Evolutionary conservation across 1,140 invertebrate genomes (phyloP), one percentile per base, ranked within the genome.

Genomic region (Cydia strobilella): DNA sequence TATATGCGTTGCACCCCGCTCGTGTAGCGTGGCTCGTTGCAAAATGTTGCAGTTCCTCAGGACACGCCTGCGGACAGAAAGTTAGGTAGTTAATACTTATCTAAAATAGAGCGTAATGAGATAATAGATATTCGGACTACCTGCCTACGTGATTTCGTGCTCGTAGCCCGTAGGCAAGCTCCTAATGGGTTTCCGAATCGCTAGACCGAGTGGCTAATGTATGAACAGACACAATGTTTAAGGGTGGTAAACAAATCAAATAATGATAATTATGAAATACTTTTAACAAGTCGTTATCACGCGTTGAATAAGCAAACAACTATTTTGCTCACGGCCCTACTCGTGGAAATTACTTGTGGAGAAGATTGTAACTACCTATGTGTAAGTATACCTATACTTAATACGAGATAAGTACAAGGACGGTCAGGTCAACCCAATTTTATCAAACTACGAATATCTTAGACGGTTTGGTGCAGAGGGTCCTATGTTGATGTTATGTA

Each of bases 161-260:
- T 51, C 48, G 48, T 51, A 51, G 48, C 42, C 42, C 42, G 10
- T 45, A 45, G 42, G 42, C 42, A 45, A 45, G 48, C 6, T 51
- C n/a, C 5, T 18, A 51, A 51, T 51, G 15, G n/a, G 48, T 18
- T n/a, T 51, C n/a, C 48, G n/a, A 51, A 51, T 5, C 15, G n/a
- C n/a, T 18, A 51, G 48, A 51, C 48, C n/a, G 15, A n/a, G n/a
- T 18, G 15, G 48, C 48, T 51, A 51, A 51, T 51, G 48, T 51
- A 51, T 18, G 6, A 51, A 51, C n/a, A 51, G 48, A 51, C 5
- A 51, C 48, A 51, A 51, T 51, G n/a, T 51, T 51, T 51, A 51
- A 51, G 48, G 48, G 48, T 48, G 45, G 45, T 18, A 51, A 51
- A 51, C 48, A 51, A 51, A 18, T 51, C 48, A 51, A n/a, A 51